Evolutionary conservation across 2,888 invertebrate species (phyloP).

Genomic region (Cordilura impudica): DNA sequence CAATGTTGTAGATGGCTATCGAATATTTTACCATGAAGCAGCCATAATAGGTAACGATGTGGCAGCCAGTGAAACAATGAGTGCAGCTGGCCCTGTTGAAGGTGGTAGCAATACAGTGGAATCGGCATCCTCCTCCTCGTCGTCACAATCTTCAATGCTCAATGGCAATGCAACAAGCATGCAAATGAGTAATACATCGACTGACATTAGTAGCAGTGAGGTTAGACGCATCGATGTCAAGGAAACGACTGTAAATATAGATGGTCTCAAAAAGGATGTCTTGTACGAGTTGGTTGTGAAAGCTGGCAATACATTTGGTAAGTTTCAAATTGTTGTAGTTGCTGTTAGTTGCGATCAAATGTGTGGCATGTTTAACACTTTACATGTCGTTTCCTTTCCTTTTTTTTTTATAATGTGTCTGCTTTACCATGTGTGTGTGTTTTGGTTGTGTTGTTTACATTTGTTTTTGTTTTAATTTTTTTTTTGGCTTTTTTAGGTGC

Average conservation of each 20-base stretch:
- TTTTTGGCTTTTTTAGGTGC: constrained; percentile 82
- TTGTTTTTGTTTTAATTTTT: constrained; percentile 8
- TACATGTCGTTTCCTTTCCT: not conserved
- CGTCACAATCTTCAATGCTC: constrained; percentile 60
- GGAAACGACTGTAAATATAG: constrained; percentile 84
- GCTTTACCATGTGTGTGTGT: not conserved
- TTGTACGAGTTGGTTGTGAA: constrained; percentile 90
- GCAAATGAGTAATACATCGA: constrained; percentile 57
- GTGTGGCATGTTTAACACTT: not conserved
- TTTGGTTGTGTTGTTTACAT: not conserved
- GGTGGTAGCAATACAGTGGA: constrained; percentile 19
- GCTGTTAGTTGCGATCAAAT: not conserved
- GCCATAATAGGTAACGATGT: constrained; percentile 75
- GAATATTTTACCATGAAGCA: constrained; percentile 88
- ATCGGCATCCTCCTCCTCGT: not conserved
- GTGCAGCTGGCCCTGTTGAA: constrained; percentile 37
- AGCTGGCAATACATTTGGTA: constrained; percentile 87
- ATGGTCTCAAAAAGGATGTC: constrained; percentile 85
- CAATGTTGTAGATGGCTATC: constrained; percentile 88
- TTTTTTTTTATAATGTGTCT: not conserved
- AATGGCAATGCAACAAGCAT: constrained; percentile 75
- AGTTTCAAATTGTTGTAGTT: constrained; percentile 66
- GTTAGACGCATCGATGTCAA: constrained; percentile 86
- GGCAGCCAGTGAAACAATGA: constrained; percentile 60
- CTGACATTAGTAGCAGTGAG: constrained; percentile 76